A percentile compares a stretch with the other conserved stretches of the same genome.
Conservation (phyloP, 2,113 vertebrate species). For the Bettongia penicillata region DNA sequence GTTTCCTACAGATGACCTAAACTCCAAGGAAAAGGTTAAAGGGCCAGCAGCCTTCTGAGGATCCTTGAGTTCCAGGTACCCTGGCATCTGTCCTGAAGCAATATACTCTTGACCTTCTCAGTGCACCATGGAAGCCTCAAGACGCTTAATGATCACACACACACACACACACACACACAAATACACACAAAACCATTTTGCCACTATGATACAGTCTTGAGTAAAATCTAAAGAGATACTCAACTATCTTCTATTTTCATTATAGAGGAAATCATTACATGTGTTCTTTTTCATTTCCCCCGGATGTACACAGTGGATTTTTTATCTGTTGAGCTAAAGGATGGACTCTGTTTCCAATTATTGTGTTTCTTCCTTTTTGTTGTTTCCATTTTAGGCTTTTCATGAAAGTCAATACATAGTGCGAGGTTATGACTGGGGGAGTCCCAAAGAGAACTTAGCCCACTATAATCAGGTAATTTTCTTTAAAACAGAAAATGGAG, state of each 20-base stretch:
- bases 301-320: background rate
- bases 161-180: no score
- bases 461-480: constrained; percentile 17
- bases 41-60: background rate
- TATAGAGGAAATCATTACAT: background rate
- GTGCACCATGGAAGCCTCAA: background rate
- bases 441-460: background rate
- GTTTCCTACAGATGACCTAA: background rate
- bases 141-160: accelerated
- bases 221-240: background rate
- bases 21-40: background rate
- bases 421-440: constrained; percentile 5
- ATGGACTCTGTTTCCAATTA: background rate
- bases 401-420: background rate
- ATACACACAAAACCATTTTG: no score
- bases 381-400: background rate
- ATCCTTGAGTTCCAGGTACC: background rate
- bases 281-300: background rate
- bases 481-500: background rate
- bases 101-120: background rate
- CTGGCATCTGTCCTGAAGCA: background rate
- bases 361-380: background rate
- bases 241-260: background rate
- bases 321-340: background rate
- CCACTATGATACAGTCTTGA: background rate